Base-by-base conservation (phyloP, 92 coral and sea anemone species). In the Phenganax stokvisi region DNA sequence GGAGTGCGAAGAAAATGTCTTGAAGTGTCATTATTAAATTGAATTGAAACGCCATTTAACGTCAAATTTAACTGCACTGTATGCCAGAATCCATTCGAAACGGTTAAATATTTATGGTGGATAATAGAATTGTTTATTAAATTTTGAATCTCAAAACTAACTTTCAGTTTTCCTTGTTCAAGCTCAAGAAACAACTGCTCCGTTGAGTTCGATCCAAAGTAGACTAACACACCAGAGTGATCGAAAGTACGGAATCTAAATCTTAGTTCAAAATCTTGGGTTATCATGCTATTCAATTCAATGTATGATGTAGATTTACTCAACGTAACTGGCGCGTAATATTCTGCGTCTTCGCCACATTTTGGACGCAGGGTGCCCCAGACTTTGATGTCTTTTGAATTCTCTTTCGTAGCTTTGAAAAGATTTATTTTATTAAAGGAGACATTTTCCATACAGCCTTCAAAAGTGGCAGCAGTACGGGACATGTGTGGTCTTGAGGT, bases 21-120 rank as follows among this genome's bases (percentile, higher is more conserved):
- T 10, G 68, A 16, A 17, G 74, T 20, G 29, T 85, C 86, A 31
- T 83, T 76, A 79, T 93, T 92, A 6, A 93, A 88, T 28, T 83
- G 53, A 51, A 93, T 75, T 5, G 74, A 59, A 28, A 85, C 87
- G 12, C 79, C 75, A 56, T 81, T 74, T 60, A 85, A 79, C 67
- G 87, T 91, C 7, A 93, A 79, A 28, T 80, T 74, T 17, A 89
- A 86, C 12, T 87, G 56, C 11, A 93, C 84, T 44, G 84, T 77
- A 69, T 93, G 97, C 98, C 98, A 93, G 63, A 88, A 59, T 16
- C 97, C 98, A 63, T 91, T 90, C 60, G 84, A 83, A 5, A 91
- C 82, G 31, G 82, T 56, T n/a, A 2, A 20, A 27, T 12, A 27
- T 15, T 75, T 76, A 25, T 54, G 80, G 9, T 55, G 56, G 53